phyloP scores from a whole-genome alignment of 2,797 vertebrate species.

The Picus viridis region DNA sequence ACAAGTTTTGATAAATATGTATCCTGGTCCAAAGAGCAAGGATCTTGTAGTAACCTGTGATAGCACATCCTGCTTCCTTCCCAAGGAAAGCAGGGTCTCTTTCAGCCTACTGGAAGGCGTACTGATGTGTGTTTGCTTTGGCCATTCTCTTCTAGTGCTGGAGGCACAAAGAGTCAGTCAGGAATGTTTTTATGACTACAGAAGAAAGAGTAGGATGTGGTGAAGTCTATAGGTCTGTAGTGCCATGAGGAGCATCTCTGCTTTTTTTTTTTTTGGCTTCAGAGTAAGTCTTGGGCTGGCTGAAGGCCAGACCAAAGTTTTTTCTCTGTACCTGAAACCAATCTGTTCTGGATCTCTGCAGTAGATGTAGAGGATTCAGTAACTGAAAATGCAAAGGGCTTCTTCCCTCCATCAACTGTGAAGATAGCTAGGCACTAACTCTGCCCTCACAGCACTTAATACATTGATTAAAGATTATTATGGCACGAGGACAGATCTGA shows the following conservation, averaged over 20 bases:
- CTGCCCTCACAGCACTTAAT: not conserved
- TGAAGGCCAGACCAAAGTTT: not conserved
- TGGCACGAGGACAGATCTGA: not conserved
- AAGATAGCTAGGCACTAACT: not conserved
- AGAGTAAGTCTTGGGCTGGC: not conserved
- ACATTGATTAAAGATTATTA: conserved; percentile 2
- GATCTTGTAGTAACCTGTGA: not conserved
- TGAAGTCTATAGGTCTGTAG: not conserved
- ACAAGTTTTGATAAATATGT: not conserved
- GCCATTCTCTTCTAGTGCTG: not conserved
- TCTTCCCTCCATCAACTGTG: not conserved
- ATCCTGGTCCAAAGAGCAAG: not conserved
- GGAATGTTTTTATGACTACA: not conserved
- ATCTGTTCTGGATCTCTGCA: not conserved
- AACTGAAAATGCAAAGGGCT: not conserved
- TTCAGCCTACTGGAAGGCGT: not conserved
- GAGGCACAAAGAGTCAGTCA: not conserved
- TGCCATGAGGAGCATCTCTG: not conserved
- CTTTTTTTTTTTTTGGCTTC: not conserved
- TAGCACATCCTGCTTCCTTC: not conserved
- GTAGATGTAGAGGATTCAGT: not conserved
- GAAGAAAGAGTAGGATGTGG: not conserved
- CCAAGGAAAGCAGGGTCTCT: not conserved
- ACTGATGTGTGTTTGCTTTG: not conserved
- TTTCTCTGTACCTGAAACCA: not conserved